Evolutionary conservation across 2,888 invertebrate genomes (phyloP).

Genomic region (Gasteruption jaculator): DNA sequence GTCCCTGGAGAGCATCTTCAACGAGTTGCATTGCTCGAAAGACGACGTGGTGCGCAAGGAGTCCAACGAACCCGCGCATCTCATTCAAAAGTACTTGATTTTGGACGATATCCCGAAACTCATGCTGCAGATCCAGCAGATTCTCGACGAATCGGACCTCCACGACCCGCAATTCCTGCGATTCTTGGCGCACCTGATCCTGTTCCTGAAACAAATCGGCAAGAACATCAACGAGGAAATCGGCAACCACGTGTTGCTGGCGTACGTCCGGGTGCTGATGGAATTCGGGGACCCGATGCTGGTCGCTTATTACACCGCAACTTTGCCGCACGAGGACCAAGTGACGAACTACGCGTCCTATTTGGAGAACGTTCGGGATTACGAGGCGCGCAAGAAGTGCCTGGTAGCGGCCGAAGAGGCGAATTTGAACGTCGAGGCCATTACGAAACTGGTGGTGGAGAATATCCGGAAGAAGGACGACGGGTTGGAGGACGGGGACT

Average conservation of each 20-base stretch:
- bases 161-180: slow-evolving; percentile 63
- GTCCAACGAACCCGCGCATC: slow-evolving; percentile 65
- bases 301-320: slow-evolving; percentile 82
- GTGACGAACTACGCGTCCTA: slow-evolving; percentile 61
- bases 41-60: slow-evolving; percentile 57
- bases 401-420: slow-evolving; percentile 69
- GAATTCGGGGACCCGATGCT: slow-evolving; percentile 70
- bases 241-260: slow-evolving; percentile 72
- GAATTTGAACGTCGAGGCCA: slow-evolving; percentile 77
- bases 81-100: slow-evolving; percentile 82
- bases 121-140: slow-evolving; percentile 66
- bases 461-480: slow-evolving; percentile 58
- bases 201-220: slow-evolving; percentile 78
- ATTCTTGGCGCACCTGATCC: slow-evolving; percentile 79
- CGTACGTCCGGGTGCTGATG: slow-evolving; percentile 69
- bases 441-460: slow-evolving; percentile 82
- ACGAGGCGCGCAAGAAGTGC: slow-evolving; percentile 63
- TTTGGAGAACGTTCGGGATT: slow-evolving; percentile 63
- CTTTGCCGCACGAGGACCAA: slow-evolving; percentile 65
- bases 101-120: slow-evolving; percentile 73
- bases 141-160: slow-evolving; percentile 59
- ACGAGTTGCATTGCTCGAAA: slow-evolving; percentile 61
- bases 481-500: slow-evolving; percentile 34
- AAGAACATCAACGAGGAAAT: slow-evolving; percentile 66
- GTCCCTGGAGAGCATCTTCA: slow-evolving; percentile 66